phyloP scores from a whole-genome alignment of 2,113 vertebrate species.

The Spea bombifrons region DNA sequence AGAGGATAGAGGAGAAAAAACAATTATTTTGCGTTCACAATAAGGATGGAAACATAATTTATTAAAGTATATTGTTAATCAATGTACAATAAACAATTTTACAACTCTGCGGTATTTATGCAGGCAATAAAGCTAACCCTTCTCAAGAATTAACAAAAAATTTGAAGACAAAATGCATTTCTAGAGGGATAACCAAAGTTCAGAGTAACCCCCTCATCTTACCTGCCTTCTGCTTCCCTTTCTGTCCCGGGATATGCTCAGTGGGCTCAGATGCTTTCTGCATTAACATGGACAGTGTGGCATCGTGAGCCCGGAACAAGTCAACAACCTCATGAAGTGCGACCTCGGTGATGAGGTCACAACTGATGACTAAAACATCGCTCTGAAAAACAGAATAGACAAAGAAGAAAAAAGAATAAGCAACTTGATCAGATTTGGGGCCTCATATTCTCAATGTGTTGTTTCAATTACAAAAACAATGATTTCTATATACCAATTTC shows the following conservation, averaged over 20 bases:
- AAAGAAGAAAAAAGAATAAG: too few relatives aligned
- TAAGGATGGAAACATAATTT: too few relatives aligned
- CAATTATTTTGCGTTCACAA: background rate
- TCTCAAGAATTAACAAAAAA: too few relatives aligned
- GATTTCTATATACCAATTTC: too few relatives aligned
- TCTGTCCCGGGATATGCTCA: constrained; percentile 88
- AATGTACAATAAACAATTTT: too few relatives aligned
- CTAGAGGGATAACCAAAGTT: background rate
- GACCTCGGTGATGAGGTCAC: constrained; percentile 92
- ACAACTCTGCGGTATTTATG: too few relatives aligned
- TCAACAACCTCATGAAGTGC: constrained; percentile 95
- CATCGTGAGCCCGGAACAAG: constrained; percentile 89
- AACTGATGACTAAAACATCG: constrained; percentile 89
- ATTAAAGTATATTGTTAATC: too few relatives aligned
- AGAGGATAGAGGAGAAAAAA: fast-evolving
- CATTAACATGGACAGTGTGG: constrained; percentile 93
- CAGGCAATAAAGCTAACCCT: too few relatives aligned
- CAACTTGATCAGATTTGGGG: too few relatives aligned
- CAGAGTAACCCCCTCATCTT: constrained; percentile 45
- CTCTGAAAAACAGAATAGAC: constrained; percentile 66
- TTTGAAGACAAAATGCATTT: background rate
- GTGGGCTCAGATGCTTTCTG: constrained; percentile 83
- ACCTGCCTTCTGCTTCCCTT: constrained; percentile 93
- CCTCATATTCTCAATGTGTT: too few relatives aligned
- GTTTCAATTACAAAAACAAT: too few relatives aligned